Evolutionary conservation across 2,797 vertebrate species (phyloP), one percentile per base, ranked within the genome.

Genomic region (Molossus alvarezi): DNA sequence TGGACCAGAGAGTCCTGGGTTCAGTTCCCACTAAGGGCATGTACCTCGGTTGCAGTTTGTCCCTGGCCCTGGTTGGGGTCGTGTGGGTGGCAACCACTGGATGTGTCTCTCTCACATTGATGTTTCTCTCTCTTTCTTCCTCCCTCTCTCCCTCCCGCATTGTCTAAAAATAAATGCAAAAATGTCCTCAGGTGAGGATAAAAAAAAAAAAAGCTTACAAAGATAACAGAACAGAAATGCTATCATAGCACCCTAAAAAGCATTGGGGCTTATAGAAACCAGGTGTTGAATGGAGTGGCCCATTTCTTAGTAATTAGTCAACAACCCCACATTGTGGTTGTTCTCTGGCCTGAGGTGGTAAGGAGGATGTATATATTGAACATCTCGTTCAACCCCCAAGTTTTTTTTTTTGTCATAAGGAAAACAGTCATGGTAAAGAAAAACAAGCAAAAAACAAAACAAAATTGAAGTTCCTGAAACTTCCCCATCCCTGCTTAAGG

Each of bases 371-470:
- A 51, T 45, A 11, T 17, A 20, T 29, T 83, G 60, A 69, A n/a
- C 14, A 58, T 45, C 17, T 33, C 14, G 7, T 4, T 21, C 15
- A 27, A 83, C 0, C 3, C 15, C 58, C 14, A 18, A 3, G 0
- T 55, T 79, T 77, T 33, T 10, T 14, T 33, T 33, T 33, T 33
- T 23, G 14, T 20, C 12, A 58, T 51, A 37, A 81, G 21, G 17
- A 92, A 29, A 71, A 29, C 6, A 65, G 9, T 27, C 37, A 29
- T 67, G 15, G 65, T 18, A 18, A 9, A 67, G n/a, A n/a, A n/a
- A 7, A 9, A 6, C 62, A 29, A 64, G 6, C 13, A 17, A 65
- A 17, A 14, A n/a, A 84, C 2, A 41, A 62, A 37, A 57, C 14
- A 51, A 37, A 64, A 33, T 14, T 1, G 11, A 85, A 95, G 1